Evolutionary conservation across 2,797 vertebrate genomes (phyloP), one percentile per base, ranked within the genome.

Genomic region (Anguilla pacifica): DNA sequence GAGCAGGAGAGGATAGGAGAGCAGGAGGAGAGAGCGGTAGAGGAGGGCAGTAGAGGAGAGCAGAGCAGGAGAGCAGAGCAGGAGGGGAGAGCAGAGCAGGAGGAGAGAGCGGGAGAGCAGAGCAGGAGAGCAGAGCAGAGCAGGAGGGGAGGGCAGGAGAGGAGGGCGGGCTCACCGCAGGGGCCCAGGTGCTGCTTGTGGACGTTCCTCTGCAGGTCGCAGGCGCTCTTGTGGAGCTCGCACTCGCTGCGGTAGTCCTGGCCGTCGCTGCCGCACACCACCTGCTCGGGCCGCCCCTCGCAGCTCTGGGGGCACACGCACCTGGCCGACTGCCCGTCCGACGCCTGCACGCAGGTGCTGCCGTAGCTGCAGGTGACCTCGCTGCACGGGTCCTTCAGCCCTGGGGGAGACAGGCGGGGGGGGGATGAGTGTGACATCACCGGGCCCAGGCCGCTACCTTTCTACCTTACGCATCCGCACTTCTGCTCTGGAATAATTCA

Each of bases 301-400:
- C 98, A 99, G 77, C 95, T 93, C 0, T 96, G 90, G 0, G 98
- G 98, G 59, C 98, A 99, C 92, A 97, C 96, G 89, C 98, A 99
- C 17, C 96, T 96, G 84, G 98, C 98, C 0, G 95, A 95, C 93
- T 96, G 94, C 61, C 98, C 97, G 0, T 99, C 98, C 0, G 97
- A 92, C 0, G 98, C 98, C 92, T 95, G 97, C 10, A 96, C 93
- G 0, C 98, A 99, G 43, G 97, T 98, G 95, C 98, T 99, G 93
- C 98, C 98, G 0, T 97, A 99, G 91, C 97, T 97, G 95, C 98
- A 99, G 83, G 91, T 95, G 93, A 99, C 97, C 1, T 97, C 97
- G 0, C 94, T 86, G 31, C 98, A 99, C 10, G 98, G 98, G 92
- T 99, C 98, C 92, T 96, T 97, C 91, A 97, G 95, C 89, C 97